These are phyloP conservation scores for Neoscelio sp. DNA, from an alignment of 2,888 invertebrate species.

Conservation along the genomic window DNA sequence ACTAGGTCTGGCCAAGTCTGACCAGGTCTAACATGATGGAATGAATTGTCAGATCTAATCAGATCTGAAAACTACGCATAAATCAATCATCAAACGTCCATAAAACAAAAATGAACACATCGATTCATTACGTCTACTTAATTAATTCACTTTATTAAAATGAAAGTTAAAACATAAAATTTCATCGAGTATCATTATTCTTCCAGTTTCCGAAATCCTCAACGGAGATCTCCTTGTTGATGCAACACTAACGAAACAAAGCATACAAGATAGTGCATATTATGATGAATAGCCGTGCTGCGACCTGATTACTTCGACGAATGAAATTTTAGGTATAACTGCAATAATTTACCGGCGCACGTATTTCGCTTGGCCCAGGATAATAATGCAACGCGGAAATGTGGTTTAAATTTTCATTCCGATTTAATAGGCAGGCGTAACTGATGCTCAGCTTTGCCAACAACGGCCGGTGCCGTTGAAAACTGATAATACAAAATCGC, in stretches of 20 bases:
- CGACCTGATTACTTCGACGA: slow-evolving; percentile 67
- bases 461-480: background rate
- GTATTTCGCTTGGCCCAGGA: slow-evolving; percentile 15
- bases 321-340: slow-evolving; percentile 69
- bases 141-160: slow-evolving; percentile 1
- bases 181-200: background rate
- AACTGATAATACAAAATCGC: slow-evolving; percentile 42
- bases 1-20: too few relatives aligned
- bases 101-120: background rate
- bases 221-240: slow-evolving; percentile 21
- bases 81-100: too few relatives aligned
- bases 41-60: too few relatives aligned
- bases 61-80: too few relatives aligned
- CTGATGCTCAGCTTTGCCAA: slow-evolving; percentile 27
- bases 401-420: slow-evolving; percentile 52
- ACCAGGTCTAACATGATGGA: too few relatives aligned
- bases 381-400: slow-evolving; percentile 55
- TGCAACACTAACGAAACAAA: background rate
- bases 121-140: background rate
- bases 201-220: slow-evolving; percentile 1
- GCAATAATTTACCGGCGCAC: slow-evolving; percentile 58
- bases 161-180: slow-evolving; percentile 7
- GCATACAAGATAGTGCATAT: slow-evolving; percentile 5
- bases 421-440: slow-evolving; percentile 52
- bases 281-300: slow-evolving; percentile 51